These are phyloP conservation scores for Macroteleia sp. DNA, from an alignment of 2,888 invertebrate species.

Conservation along the genomic window DNA sequence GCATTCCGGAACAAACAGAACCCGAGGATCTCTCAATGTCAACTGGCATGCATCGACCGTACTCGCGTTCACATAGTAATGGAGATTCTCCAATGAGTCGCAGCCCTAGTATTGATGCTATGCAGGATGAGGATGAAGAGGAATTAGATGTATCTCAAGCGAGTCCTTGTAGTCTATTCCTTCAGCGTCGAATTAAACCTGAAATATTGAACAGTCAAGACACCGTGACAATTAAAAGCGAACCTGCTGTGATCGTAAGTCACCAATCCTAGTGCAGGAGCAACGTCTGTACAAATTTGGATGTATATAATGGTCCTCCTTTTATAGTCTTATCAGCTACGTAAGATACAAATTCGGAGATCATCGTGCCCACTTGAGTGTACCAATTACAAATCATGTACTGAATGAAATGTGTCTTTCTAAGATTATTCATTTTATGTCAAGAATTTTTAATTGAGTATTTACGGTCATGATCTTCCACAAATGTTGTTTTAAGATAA, in stretches of 20 bases:
- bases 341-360: too few species aligned
- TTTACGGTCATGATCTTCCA: too few species aligned
- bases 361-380: too few species aligned
- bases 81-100: constrained; percentile 84
- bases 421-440: too few species aligned
- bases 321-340: too few species aligned
- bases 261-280: constrained; percentile 5
- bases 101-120: constrained; percentile 83
- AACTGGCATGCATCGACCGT: constrained; percentile 82
- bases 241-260: background rate
- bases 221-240: background rate
- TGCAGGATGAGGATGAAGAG: constrained; percentile 85
- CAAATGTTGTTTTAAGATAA: too few species aligned
- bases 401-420: too few species aligned
- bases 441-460: too few species aligned
- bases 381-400: too few species aligned
- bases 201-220: background rate
- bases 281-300: background rate
- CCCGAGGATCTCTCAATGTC: constrained; percentile 95
- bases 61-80: constrained; percentile 84
- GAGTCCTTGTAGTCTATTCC: background rate
- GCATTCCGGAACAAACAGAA: constrained; percentile 93
- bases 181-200: background rate
- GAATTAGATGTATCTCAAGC: constrained; percentile 71
- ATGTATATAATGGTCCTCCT: background rate